Evolutionary conservation across 2,113 vertebrate species (phyloP).

Genomic region (Sprattus sprattus): DNA sequence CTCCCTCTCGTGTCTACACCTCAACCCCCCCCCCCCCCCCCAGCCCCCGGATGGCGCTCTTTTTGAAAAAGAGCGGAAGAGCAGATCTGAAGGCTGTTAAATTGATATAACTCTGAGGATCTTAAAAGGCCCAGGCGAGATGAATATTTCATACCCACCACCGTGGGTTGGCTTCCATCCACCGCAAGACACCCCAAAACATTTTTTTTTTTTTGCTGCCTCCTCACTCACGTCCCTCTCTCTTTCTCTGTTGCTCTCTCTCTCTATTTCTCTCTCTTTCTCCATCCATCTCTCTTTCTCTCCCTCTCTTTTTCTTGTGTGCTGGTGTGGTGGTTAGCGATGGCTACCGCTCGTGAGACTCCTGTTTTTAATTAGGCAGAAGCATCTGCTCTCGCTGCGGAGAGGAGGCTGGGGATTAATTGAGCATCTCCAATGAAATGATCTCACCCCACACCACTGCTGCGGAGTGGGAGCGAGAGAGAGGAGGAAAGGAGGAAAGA

Average conservation of each 20-base stretch:
- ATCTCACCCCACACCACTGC: not conserved
- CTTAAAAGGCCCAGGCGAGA: conserved; percentile 36
- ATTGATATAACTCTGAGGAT: conserved; percentile 39
- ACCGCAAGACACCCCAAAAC: conserved; percentile 16
- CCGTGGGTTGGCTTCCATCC: conserved; percentile 30
- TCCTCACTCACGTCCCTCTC: not conserved
- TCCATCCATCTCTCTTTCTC: not conserved
- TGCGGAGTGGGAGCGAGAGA: conserved; percentile 18
- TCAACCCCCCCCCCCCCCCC: too few relatives aligned
- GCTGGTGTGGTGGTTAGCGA: conserved; percentile 26
- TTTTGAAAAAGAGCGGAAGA: conserved; percentile 12
- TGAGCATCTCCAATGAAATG: conserved; percentile 21
- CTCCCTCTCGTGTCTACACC: not conserved
- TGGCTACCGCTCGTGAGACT: conserved; percentile 31
- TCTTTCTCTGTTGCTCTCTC: not conserved
- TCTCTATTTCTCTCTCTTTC: not conserved
- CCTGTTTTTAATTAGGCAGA: conserved; percentile 50
- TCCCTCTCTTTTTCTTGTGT: conserved; percentile 12
- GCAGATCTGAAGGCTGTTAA: conserved; percentile 30
- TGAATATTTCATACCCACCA: conserved; percentile 46
- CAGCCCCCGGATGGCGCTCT: conserved; percentile 17
- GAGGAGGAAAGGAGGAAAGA: not conserved
- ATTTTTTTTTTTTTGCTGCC: not conserved
- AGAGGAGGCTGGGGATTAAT: conserved; percentile 35
- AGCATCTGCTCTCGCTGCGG: conserved; percentile 46